Evolutionary conservation across 2,113 vertebrate species (phyloP), one percentile per base, ranked within the genome.

Genomic region (Cavia porcellus): DNA sequence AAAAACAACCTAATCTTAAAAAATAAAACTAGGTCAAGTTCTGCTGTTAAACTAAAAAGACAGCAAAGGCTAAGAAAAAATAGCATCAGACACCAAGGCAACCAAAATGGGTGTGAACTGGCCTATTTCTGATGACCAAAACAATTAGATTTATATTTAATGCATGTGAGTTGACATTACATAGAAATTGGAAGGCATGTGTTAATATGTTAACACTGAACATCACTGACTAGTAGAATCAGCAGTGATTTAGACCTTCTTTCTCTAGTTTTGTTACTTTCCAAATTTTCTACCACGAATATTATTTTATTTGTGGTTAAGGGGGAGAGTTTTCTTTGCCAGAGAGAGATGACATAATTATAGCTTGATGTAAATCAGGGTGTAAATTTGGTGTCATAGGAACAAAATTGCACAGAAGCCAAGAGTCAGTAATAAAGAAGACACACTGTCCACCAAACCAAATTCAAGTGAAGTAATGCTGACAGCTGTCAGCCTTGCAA

Each of bases 1-100:
- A 86, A 59, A 62, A n/a, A 86, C 61, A 62, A 94, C 15, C 57
- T 45, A 55, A 88, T 57, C 42, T 92, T 7, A 10, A 70, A 88
- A 72, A 86, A 42, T 57, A 57, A 57, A 57, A 62, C 57, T 38
- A 25, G 17, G 75, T 52, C 82, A 83, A 30, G 10, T 75, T 86
- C 32, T 80, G 20, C 52, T 89, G 38, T 61, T 66, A 19, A 89
- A 57, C 13, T 52, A 50, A 70, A 91, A 91, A 42, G 59, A 89
- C 61, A 79, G 20, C 64, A 47, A 82, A 91, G 38, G 3, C 10
- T 77, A 22, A 70, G 5, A 50, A 68, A 52, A 42, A 10, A 13
- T 35, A 5, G n/a, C 38, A 57, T 93, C 22, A 35, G 52, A 20
- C 42, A 47, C 38, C 59, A 77, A 0, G 7, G 14, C 25, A 74